Evolutionary conservation across 1,140 invertebrate species (phyloP), one percentile per base, ranked within the genome.

Genomic region (Trichonephila inaurata): DNA sequence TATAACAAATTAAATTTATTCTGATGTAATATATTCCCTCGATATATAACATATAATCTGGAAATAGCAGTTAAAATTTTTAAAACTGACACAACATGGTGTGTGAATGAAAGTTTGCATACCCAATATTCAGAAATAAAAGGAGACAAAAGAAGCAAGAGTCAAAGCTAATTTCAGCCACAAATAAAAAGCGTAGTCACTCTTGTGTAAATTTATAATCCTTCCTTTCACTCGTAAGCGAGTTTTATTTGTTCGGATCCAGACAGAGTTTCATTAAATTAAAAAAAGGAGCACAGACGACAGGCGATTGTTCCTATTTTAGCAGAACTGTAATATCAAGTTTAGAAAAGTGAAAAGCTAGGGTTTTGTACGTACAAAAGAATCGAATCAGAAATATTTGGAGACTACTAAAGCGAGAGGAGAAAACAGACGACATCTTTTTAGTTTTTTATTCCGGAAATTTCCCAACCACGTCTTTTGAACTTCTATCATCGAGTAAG

Each of bases 331-430:
- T 77, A 77, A 77, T 33, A 77, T 77, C 72, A 77, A 77, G 72
- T 77, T 85, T 85, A 60, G 83, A 61, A 85, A 85, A 85, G 83
- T 85, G 58, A 85, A 85, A 85, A 85, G 83, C 83, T 24, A 21
- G 51, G 83, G 82, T 58, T 58, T 58, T 85, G 83, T 85, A 33
- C 77, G 5, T 21, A 93, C 92, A 93, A 93, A 88, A 88, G 92
- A 88, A 81, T 81, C 58, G 92, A 93, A 93, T 89, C 86, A 93
- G 92, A 93, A 93, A 93, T 93, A 93, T 93, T 93, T 93, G 86
- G 92, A 44, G 66, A 93, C 85, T 93, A 86, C 82, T 85, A 92
- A 92, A 92, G 82, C 62, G 81, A 58, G 92, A 88, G 64, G 77
- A 85, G 82, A 92, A 92, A 82, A 85, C 62, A 40, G 28, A 69